These are phyloP conservation scores for Oxycera nigricornis DNA, from an alignment of 2,888 invertebrate genomes.

Conservation along the genomic window DNA sequence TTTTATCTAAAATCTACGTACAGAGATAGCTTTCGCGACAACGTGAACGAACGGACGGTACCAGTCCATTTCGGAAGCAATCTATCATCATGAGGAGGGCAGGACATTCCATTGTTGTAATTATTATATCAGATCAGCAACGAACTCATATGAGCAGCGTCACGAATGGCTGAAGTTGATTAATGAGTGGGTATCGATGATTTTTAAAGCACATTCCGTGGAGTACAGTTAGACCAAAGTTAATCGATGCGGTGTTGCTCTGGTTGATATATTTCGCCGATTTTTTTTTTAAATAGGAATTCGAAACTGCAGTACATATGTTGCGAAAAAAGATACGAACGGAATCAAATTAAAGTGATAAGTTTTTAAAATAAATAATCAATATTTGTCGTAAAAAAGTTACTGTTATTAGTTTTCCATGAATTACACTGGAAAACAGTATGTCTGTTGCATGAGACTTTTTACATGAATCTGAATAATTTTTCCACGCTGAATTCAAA, in stretches of 20 bases:
- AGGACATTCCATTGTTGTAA: conserved; percentile 25
- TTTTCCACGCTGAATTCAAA: no score
- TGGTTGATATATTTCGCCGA: background rate
- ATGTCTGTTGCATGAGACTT: no score
- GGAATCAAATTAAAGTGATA: no score
- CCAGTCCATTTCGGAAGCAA: conserved; percentile 22
- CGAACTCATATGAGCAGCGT: background rate
- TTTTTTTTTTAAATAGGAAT: no score
- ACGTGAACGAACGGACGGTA: background rate
- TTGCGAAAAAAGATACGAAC: no score
- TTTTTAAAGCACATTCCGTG: background rate
- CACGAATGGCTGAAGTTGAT: background rate
- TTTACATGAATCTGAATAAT: no score
- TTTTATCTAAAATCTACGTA: no score
- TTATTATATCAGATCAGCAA: conserved; percentile 20
- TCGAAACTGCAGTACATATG: no score
- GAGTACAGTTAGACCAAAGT: background rate
- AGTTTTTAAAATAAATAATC: no score
- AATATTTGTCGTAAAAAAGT: no score
- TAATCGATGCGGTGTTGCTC: background rate
- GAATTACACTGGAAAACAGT: no score
- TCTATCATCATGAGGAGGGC: background rate
- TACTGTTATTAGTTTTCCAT: no score
- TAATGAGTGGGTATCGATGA: conserved; percentile 12
- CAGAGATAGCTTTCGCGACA: background rate